These are phyloP conservation scores for Danio kyathit DNA, from an alignment of 2,797 vertebrate species.

Conservation along the genomic window DNA sequence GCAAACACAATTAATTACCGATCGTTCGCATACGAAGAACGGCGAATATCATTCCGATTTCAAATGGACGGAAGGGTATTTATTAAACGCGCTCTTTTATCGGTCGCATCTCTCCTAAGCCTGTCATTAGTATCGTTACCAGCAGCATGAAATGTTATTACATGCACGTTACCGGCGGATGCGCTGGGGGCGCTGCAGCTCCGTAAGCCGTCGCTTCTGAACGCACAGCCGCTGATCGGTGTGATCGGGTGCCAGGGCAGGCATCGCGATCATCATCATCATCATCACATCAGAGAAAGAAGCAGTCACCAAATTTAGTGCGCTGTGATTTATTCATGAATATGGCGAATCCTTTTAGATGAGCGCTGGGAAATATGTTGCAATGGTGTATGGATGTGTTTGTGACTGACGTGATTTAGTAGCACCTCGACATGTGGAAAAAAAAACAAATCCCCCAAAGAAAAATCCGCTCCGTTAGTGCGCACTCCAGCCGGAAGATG, in stretches of 20 bases:
- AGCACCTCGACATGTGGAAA: conserved; percentile 60
- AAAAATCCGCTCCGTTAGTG: conserved; percentile 71
- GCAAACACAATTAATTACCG: conserved; percentile 12
- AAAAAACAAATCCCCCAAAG: conserved; percentile 63
- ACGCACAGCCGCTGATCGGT: conserved; percentile 31
- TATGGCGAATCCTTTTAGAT: conserved; percentile 4
- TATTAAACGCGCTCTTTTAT: conserved; percentile 23
- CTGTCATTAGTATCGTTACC: conserved; percentile 64
- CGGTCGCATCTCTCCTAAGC: conserved; percentile 34
- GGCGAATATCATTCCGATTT: background rate
- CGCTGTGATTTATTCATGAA: conserved; percentile 36
- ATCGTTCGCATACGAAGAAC: background rate
- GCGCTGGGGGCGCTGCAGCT: conserved; percentile 56
- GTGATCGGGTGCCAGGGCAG: conserved; percentile 31
- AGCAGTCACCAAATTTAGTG: conserved; percentile 53
- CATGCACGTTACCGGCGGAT: conserved; percentile 44
- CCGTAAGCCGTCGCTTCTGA: conserved; percentile 40
- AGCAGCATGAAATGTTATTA: conserved; percentile 49
- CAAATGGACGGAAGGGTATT: background rate
- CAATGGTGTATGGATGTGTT: conserved; percentile 64
- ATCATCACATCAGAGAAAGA: conserved; percentile 22
- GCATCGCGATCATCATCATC: conserved; percentile 16
- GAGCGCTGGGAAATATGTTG: conserved; percentile 42
- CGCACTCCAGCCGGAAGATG: conserved; percentile 76
- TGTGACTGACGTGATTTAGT: conserved; percentile 68